phyloP scores from a whole-genome alignment of 2,797 vertebrate species.

The Argentina silus region DNA sequence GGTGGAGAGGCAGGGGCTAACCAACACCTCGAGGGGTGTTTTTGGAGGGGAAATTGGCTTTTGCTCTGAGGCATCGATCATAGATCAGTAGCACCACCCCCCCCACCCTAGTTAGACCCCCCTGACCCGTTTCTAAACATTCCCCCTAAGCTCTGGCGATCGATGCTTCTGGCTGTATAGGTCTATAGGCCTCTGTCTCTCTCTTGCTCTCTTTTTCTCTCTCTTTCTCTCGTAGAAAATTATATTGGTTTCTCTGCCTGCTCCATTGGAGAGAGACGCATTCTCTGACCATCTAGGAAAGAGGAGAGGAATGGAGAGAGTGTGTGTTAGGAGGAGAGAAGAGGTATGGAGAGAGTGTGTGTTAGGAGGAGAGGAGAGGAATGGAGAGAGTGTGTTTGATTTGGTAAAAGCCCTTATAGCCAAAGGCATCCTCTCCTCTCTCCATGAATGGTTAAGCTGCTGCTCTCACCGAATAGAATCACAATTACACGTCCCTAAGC shows the following conservation, averaged over 20 bases:
- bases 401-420: constrained; percentile 42
- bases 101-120: not conserved
- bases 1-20: not conserved
- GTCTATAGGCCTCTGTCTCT: not conserved
- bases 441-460: constrained; percentile 54
- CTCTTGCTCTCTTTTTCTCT: not conserved
- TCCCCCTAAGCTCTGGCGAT: not conserved
- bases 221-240: not conserved
- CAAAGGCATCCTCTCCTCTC: constrained; percentile 35
- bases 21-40: too few species aligned
- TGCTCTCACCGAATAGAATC: constrained; percentile 57
- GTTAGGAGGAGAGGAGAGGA: not conserved
- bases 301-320: constrained; percentile 21
- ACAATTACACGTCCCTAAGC: constrained; percentile 51
- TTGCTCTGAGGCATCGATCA: not conserved
- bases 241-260: constrained; percentile 22
- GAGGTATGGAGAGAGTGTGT: constrained; percentile 12
- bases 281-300: constrained; percentile 9
- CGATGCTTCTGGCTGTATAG: not conserved
- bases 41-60: not conserved
- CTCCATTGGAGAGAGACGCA: constrained; percentile 31
- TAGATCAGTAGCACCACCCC: not conserved
- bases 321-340: constrained; percentile 14
- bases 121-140: too few species aligned
- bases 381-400: constrained; percentile 11